phyloP scores from a whole-genome alignment of 1,140 invertebrate species.

The Trachelipus rathkii region DNA sequence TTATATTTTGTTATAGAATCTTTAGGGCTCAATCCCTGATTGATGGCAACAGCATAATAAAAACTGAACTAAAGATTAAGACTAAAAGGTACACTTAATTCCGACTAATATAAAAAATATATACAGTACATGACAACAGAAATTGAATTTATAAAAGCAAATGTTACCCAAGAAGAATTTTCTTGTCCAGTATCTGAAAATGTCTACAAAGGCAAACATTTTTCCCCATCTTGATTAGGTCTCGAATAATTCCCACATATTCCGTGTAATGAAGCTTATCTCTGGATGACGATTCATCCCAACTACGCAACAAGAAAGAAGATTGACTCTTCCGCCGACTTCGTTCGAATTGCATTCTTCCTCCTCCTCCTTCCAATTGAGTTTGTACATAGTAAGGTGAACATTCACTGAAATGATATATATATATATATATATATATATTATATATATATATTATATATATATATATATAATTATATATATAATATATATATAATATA shows the following conservation, averaged over 20 bases:
- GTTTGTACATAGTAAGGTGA: neutral
- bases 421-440: too few relatives aligned
- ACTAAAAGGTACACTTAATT: too few relatives aligned
- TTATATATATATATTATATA: too few relatives aligned
- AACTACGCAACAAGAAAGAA: neutral
- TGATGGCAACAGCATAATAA: too few relatives aligned
- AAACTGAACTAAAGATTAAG: too few relatives aligned
- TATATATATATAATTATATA: too few relatives aligned
- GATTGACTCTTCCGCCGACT: neutral
- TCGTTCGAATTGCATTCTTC: neutral
- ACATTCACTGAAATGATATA: neutral
- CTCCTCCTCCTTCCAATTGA: neutral
- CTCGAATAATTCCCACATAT: conserved; percentile 83
- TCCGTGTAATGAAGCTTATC: conserved; percentile 53
- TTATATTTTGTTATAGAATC: too few relatives aligned
- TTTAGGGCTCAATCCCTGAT: too few relatives aligned
- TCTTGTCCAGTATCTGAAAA: conserved; percentile 73
- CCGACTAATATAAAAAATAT: too few relatives aligned
- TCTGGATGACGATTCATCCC: neutral
- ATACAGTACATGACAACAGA: too few relatives aligned
- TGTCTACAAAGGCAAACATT: conserved; percentile 90
- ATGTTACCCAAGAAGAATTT: conserved; percentile 42
- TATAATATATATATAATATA: too few relatives aligned
- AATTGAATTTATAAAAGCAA: neutral
- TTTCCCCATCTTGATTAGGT: conserved; percentile 86